Evolutionary conservation across 2,113 vertebrate genomes (phyloP).

Genomic region (Lynx canadensis): DNA sequence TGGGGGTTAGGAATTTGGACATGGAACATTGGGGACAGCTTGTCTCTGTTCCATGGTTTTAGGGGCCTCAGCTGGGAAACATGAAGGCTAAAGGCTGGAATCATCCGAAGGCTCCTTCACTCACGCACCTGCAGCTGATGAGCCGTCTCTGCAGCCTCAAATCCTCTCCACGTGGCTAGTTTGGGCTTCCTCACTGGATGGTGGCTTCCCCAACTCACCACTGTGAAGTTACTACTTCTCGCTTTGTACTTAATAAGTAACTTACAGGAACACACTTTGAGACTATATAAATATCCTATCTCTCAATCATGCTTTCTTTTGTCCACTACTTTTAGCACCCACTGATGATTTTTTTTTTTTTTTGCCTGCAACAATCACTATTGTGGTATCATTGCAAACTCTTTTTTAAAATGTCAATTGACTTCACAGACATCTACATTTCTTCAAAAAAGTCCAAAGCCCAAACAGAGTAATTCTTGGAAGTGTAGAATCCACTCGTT

Average conservation of each 20-base stretch:
- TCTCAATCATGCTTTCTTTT: slow-evolving; percentile 18
- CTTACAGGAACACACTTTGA: neutral
- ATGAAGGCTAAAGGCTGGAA: neutral
- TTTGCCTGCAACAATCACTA: neutral
- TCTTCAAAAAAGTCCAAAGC: slow-evolving; percentile 1
- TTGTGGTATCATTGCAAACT: neutral
- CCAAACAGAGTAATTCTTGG: neutral
- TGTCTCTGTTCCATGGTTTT: neutral
- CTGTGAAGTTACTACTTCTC: neutral
- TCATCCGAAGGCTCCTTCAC: neutral
- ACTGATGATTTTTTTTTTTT: neutral
- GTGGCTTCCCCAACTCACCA: neutral
- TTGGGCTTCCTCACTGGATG: neutral
- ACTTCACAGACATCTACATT: neutral
- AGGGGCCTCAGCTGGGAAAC: neutral
- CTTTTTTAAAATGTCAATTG: slow-evolving; percentile 9
- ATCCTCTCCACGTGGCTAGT: neutral
- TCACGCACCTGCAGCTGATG: neutral
- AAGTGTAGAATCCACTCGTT: neutral
- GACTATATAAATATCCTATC: neutral
- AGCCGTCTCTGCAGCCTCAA: neutral
- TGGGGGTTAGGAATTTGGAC: neutral
- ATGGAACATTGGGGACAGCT: neutral
- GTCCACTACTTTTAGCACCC: neutral
- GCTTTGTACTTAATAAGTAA: neutral